Percentiles rank a stretch among this genome's conserved stretches.
phyloP scores from a whole-genome alignment of 2,113 vertebrate genomes.

The Oryzias curvinotus region DNA sequence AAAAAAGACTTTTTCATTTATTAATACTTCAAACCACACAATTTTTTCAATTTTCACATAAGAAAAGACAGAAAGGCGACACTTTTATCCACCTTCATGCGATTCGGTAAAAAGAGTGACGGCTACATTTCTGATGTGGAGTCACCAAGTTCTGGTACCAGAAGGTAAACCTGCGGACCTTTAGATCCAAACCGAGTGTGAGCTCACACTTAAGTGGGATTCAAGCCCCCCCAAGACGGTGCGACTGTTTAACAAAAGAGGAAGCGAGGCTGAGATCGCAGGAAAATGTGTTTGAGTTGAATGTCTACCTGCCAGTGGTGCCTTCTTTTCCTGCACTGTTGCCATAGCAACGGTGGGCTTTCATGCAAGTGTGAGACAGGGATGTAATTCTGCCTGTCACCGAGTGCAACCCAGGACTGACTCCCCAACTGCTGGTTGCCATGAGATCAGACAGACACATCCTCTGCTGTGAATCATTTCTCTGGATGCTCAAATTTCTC shows the following conservation, averaged over 20 bases:
- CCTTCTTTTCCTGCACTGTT: slow-evolving; percentile 56
- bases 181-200: too few species aligned
- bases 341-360: slow-evolving; percentile 61
- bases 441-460: slow-evolving; percentile 70
- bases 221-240: slow-evolving; percentile 7
- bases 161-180: too few species aligned
- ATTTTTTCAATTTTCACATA: too few species aligned
- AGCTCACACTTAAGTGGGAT: too few species aligned
- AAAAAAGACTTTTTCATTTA: too few species aligned
- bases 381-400: slow-evolving; percentile 66
- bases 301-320: slow-evolving; percentile 63
- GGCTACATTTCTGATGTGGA: too few species aligned
- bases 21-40: too few species aligned
- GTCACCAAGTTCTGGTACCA: too few species aligned
- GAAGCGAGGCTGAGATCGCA: slow-evolving; percentile 15
- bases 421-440: slow-evolving; percentile 64
- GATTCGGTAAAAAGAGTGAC: too few species aligned
- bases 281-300: slow-evolving; percentile 43
- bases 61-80: too few species aligned
- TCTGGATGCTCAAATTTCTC: slow-evolving; percentile 22
- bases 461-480: slow-evolving; percentile 45
- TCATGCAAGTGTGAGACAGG: slow-evolving; percentile 32
- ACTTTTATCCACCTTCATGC: too few species aligned
- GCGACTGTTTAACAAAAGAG: slow-evolving; percentile 38
- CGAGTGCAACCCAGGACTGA: slow-evolving; percentile 43